Conservation (phyloP, 1,140 invertebrate genomes). For the Daktulosphaira vitifoliae region DNA sequence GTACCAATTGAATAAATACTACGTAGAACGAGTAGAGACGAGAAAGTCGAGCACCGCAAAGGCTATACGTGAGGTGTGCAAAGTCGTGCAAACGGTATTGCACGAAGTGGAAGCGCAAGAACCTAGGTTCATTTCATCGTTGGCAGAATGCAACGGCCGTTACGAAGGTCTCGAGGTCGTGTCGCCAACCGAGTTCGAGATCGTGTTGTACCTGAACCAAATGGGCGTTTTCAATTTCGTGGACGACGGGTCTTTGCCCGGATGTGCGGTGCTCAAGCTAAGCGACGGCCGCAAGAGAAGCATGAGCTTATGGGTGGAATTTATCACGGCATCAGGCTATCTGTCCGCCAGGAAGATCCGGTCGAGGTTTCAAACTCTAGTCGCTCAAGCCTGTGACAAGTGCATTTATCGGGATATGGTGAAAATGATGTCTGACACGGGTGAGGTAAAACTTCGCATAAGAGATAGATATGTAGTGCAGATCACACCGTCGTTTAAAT, state of each 20-base stretch:
- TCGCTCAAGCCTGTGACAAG: constrained; percentile 87
- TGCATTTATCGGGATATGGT: constrained; percentile 79
- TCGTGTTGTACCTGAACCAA: constrained; percentile 90
- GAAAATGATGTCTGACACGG: constrained; percentile 87
- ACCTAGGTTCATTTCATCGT: constrained; percentile 85
- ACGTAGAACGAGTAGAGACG: constrained; percentile 76
- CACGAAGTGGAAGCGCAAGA: constrained; percentile 96
- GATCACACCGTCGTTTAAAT: constrained; percentile 87
- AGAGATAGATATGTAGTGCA: constrained; percentile 77
- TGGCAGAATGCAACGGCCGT: constrained; percentile 80
- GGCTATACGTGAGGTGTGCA: constrained; percentile 82
- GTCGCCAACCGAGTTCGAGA: constrained; percentile 86
- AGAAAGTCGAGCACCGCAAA: constrained; percentile 75
- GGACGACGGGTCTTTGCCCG: constrained; percentile 84
- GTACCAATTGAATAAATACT: constrained; percentile 92
- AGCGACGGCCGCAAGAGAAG: constrained; percentile 88
- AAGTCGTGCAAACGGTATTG: constrained; percentile 89
- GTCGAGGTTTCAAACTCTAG: constrained; percentile 85
- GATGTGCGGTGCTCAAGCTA: constrained; percentile 86
- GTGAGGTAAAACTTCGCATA: constrained; percentile 76
- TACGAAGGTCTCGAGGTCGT: constrained; percentile 83
- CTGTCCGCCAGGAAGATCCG: constrained; percentile 86
- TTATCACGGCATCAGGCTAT: constrained; percentile 91
- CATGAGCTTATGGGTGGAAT: constrained; percentile 95
- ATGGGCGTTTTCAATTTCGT: constrained; percentile 97